phyloP scores from a whole-genome alignment of 2,888 invertebrate species.

The Idaea aversata region DNA sequence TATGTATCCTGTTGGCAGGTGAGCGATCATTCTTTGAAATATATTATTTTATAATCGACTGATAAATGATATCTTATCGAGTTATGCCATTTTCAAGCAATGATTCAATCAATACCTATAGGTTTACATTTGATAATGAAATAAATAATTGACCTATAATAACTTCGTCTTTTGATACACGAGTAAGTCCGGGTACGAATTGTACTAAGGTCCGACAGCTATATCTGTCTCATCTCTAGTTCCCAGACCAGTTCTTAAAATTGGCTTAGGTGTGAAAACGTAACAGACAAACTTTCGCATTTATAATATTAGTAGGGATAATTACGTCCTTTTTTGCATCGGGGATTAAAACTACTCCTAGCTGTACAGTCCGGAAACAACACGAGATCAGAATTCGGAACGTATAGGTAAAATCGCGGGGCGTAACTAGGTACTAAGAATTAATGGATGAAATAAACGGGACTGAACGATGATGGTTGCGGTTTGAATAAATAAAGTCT shows the following conservation, averaged over 20 bases:
- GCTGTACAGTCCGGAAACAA: no score
- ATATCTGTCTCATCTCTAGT: no score
- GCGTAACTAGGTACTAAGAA: no score
- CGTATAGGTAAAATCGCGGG: no score
- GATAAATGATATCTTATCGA: not conserved
- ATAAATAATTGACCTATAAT: not conserved
- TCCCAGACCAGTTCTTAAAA: no score
- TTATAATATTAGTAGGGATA: no score
- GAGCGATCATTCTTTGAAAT: not conserved
- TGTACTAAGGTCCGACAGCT: no score
- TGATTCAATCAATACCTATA: not conserved
- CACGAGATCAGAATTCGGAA: no score
- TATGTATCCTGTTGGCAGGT: not conserved
- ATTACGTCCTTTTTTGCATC: no score
- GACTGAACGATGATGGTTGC: not conserved
- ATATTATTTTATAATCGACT: not conserved
- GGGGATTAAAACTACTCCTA: no score
- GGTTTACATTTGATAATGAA: not conserved
- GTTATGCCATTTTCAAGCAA: not conserved
- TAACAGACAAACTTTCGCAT: no score
- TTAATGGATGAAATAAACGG: not conserved
- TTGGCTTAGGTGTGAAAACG: no score
- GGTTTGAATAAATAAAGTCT: not conserved
- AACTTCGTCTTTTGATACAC: not conserved
- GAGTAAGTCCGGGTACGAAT: not conserved